Evolutionary conservation across 2,113 vertebrate species (phyloP), one percentile per base, ranked within the genome.

Genomic region (Melanocharis versteri): DNA sequence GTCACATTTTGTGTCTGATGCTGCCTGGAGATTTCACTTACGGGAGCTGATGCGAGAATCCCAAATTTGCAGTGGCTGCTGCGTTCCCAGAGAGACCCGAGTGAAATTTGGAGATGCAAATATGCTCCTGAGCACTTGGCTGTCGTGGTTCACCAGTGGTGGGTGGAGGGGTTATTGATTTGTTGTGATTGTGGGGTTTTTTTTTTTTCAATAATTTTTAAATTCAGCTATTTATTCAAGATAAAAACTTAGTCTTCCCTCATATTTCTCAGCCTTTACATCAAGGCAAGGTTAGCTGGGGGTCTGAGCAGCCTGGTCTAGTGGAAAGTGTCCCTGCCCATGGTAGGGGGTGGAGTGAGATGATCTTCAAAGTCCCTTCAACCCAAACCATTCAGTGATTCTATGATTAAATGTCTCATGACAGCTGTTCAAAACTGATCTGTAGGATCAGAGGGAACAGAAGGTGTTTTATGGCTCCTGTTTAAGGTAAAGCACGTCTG

Each of bases 351-450:
- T 88, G 37, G 33, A 22, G 39, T 11, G 15, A 50, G 9, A 37
- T 50, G 9, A 39, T 26, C 44, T 40, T 10, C 2, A 40, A 53
- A 10, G 9, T 40, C 9, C n/a, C 17, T 68, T 76, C n/a, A n/a
- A 27, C 15, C 40, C n/a, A 54, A 69, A 54, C 10, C 40, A 27
- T 42, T 18, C n/a, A 4, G 10, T 61, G 40, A 66, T 73, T 97
- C 28, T 37, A 6, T 20, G 11, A 47, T 69, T 95, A 95, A 96
- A 90, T 81, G 93, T 72, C 81, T 93, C 82, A 92, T 96, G 94
- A 83, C 81, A 95, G 78, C 72, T 92, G 92, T 90, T 64, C 51
- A 35, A 71, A 96, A 85, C 39, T 47, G 54, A 97, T 78, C 91
- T 68, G 6, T 23, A n/a, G 23, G 58, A 92, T 87, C 88, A 90